Evolutionary conservation across 1,140 invertebrate species (phyloP).

Genomic region (Spodoptera frugiperda): DNA sequence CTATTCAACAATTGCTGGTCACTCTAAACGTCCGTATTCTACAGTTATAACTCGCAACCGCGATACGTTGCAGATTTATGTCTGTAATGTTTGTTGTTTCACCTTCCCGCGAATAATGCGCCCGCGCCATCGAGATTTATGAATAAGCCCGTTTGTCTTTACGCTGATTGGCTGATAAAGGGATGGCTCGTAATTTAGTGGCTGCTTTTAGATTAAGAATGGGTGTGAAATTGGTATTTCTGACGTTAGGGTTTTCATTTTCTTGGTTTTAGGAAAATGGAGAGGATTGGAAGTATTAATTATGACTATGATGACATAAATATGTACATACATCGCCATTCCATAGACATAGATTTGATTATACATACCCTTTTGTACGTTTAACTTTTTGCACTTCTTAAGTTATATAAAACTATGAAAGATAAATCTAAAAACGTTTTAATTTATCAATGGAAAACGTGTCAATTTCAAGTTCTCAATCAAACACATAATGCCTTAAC

Average conservation of each 20-base stretch:
- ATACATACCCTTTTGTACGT: no score
- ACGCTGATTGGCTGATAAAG: constrained; percentile 79
- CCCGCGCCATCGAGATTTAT: constrained; percentile 73
- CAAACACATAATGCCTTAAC: neutral
- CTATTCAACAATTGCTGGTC: constrained; percentile 18
- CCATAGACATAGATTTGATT: no score
- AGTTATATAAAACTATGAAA: no score
- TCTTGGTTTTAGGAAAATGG: neutral
- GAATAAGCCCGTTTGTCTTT: constrained; percentile 75
- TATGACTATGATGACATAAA: neutral
- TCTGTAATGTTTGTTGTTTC: constrained; percentile 85
- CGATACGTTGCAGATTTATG: constrained; percentile 85
- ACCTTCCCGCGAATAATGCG: constrained; percentile 81
- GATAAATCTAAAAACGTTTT: no score
- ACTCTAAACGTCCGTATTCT: constrained; percentile 55
- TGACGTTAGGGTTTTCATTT: neutral
- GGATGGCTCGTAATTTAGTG: constrained; percentile 64
- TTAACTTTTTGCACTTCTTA: no score
- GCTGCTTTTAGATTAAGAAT: constrained; percentile 37
- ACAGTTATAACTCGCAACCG: constrained; percentile 67
- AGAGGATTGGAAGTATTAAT: neutral
- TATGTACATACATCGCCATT: no score
- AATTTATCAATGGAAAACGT: no score
- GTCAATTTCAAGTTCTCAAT: neutral
- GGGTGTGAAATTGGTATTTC: constrained; percentile 17